Base-by-base conservation (phyloP, 2,888 invertebrate species). In the Leptopilina syphax region DNA sequence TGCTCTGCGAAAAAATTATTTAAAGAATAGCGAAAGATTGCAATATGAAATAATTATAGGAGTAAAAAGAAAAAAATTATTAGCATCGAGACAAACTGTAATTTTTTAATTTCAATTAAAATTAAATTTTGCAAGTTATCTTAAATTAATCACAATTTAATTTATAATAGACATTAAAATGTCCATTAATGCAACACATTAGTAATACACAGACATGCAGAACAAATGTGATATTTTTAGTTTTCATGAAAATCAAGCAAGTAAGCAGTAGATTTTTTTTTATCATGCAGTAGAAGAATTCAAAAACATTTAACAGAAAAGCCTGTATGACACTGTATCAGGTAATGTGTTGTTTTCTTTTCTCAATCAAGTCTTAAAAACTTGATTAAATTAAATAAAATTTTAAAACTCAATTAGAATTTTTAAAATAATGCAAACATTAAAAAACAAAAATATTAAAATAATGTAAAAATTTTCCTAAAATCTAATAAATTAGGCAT, bases 291-390 rank as follows among this genome's bases (percentile, higher is more conserved):
- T 8, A 68, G 18, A 24, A 27, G 63, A 63, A 63, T 63, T 63
- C 63, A 70, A 54, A 70, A 50, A 41, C 47, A 67, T 67, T 50
- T 27, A 27, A 70, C 18, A 24, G 12, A 70, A 70, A 70, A 27
- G 70, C 50, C 50, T 27, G 3, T 54, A 24, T 18, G 18, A 47
- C 24, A 18, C 44, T 70, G 13, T 24, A 24, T 2, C 50, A 68
- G 70, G 54, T 70, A 70, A 70, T 70, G 50, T 70, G 50, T 67
- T 47, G 44, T 24, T 50, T 47, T 50, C 6, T 54, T 27, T 47
- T 70, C 27, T 12, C 27, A 3, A 4, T 50, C 24, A 27, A 24
- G 9, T 50, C 4, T 24, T 18, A 44, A 67, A 67, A 67, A n/a
- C 47, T 27, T 54, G 34, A 34, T 34, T 34, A 34, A 34, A 34